phyloP scores from a whole-genome alignment of 2,888 invertebrate genomes.

The Drosophila affinis region DNA sequence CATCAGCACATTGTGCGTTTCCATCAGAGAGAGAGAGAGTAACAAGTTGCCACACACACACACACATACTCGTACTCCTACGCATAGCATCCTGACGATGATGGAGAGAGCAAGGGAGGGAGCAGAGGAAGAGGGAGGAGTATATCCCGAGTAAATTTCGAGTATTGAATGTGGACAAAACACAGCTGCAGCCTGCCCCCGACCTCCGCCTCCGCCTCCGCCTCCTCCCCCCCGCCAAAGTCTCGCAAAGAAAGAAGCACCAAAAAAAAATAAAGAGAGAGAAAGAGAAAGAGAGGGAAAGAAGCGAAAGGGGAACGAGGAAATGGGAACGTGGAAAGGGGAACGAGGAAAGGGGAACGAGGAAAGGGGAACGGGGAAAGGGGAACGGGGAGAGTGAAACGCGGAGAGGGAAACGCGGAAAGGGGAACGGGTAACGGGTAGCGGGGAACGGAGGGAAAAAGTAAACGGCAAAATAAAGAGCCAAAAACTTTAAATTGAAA shows the following conservation, averaged over 20 bases:
- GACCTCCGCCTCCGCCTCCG: too few relatives aligned
- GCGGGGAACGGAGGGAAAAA: constrained; percentile 12
- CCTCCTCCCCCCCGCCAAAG: neutral
- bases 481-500: constrained; percentile 78
- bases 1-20: constrained; percentile 45
- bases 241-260: constrained; percentile 18
- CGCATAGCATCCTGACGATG: too few relatives aligned
- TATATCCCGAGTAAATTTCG: neutral
- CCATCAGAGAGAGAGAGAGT: constrained; percentile 41
- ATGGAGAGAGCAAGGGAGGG: too few relatives aligned
- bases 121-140: too few relatives aligned
- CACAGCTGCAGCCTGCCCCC: constrained; percentile 16
- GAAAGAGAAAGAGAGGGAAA: neutral
- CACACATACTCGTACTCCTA: neutral
- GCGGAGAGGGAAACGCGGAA: neutral
- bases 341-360: too few relatives aligned
- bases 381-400: too few relatives aligned
- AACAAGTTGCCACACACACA: constrained; percentile 57
- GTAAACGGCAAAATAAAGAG: constrained; percentile 44
- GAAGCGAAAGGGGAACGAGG: too few relatives aligned
- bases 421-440: too few relatives aligned
- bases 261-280: neutral
- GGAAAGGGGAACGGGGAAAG: neutral
- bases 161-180: constrained; percentile 29
- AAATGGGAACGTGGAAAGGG: too few relatives aligned